Percentiles rank a stretch among this genome's conserved stretches.
Evolutionary conservation across 1,140 invertebrate species (phyloP).

Genomic region (Platorchestia sp.): DNA sequence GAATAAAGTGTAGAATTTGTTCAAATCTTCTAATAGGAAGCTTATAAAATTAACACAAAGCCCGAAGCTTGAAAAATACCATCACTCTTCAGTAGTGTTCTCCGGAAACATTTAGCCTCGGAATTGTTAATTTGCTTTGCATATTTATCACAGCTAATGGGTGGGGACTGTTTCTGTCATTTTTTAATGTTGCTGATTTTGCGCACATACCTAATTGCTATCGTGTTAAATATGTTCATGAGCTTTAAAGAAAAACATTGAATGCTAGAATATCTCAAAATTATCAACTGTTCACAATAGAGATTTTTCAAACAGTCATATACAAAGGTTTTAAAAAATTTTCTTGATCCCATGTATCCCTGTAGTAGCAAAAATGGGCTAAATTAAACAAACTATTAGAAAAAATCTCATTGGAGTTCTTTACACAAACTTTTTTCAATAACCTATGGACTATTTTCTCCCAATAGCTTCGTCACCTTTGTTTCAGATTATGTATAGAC

Average conservation of each 20-base stretch:
- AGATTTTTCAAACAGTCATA: no score
- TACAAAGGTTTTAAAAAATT: no score
- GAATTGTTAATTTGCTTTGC: neutral
- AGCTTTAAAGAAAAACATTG: no score
- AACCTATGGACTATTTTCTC: neutral
- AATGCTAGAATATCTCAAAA: no score
- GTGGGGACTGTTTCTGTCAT: neutral
- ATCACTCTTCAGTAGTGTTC: neutral
- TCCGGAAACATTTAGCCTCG: neutral
- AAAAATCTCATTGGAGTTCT: no score
- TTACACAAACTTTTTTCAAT: neutral
- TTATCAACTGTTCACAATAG: no score
- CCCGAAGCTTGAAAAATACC: neutral
- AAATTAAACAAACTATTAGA: no score
- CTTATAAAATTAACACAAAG: neutral
- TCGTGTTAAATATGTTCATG: no score
- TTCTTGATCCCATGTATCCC: no score
- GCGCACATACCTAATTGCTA: no score
- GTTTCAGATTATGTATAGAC: neutral
- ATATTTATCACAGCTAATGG: neutral
- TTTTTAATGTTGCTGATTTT: no score
- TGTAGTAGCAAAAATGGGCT: no score
- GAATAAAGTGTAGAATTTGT: neutral
- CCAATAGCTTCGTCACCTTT: neutral
- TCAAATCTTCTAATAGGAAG: neutral